A percentile compares a stretch with the other conserved stretches of the same genome.
Conservation (phyloP, 2,888 invertebrate genomes). For the Andrena hattorfiana region DNA sequence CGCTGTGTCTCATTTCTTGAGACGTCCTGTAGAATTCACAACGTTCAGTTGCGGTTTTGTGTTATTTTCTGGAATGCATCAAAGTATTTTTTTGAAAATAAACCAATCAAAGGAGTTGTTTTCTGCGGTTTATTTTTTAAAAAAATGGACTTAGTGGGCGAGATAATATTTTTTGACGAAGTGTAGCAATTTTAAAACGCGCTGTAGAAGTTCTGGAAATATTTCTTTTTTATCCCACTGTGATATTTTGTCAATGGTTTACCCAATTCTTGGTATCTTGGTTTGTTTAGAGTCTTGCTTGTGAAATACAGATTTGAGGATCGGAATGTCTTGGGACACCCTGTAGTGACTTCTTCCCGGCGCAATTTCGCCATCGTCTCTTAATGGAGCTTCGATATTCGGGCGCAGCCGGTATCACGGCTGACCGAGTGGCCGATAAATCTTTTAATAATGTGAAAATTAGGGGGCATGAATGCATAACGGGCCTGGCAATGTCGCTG, state of each 20-base stretch:
- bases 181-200: no score
- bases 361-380: conserved; percentile 36
- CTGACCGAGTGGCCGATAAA: conserved; percentile 58
- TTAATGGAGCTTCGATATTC: conserved; percentile 51
- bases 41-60: background rate
- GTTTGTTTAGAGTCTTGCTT: no score
- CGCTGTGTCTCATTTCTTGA: no score
- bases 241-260: no score
- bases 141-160: background rate
- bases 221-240: no score
- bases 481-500: conserved; percentile 47
- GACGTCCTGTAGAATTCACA: no score
- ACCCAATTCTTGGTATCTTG: no score
- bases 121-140: background rate
- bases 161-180: no score
- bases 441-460: conserved; percentile 61
- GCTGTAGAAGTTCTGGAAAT: no score
- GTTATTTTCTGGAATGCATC: no score
- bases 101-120: no score
- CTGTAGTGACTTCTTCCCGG: background rate
- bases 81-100: no score
- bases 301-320: background rate
- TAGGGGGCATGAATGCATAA: conserved; percentile 57
- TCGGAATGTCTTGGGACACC: background rate
- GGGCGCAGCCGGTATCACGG: conserved; percentile 45